A percentile compares a stretch with the other conserved stretches of the same genome.
phyloP scores from a whole-genome alignment of 2,113 vertebrate species.

The Bos indicus region DNA sequence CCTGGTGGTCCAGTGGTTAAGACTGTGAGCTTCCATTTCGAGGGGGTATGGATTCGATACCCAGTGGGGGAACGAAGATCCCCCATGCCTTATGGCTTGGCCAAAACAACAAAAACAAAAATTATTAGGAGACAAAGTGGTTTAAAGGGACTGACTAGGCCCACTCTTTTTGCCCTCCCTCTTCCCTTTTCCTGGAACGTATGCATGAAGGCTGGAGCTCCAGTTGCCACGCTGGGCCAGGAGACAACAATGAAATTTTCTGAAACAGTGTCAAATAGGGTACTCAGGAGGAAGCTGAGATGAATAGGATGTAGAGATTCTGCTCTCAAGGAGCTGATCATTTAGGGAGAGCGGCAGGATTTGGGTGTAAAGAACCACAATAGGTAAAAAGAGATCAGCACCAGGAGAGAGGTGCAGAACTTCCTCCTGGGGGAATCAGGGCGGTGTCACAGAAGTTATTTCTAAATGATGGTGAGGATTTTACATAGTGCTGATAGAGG shows the following conservation, averaged over 20 bases:
- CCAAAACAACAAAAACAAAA: not conserved
- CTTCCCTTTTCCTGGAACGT: not conserved
- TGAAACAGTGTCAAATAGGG: not conserved
- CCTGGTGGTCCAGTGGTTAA: not conserved
- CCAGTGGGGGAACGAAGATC: not conserved
- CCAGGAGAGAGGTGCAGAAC: not conserved
- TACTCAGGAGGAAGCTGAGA: not conserved
- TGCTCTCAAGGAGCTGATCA: not conserved
- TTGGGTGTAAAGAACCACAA: not conserved
- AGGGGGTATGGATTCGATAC: not conserved
- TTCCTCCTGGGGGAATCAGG: not conserved
- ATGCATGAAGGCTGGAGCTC: not conserved
- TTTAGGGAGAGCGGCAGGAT: not conserved
- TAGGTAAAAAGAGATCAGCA: not conserved
- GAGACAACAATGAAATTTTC: not conserved
- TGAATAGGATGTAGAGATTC: not conserved
- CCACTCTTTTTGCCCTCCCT: not conserved
- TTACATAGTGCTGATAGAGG: not conserved
- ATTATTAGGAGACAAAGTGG: not conserved
- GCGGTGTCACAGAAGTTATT: not conserved
- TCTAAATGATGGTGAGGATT: not conserved
- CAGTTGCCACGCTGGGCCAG: not conserved
- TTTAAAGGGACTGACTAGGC: not conserved
- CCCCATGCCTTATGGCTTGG: too few species aligned
- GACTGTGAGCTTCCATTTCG: not conserved